These are phyloP conservation scores for Megalops atlanticus DNA, from an alignment of 2,113 vertebrate genomes.

Conservation along the genomic window DNA sequence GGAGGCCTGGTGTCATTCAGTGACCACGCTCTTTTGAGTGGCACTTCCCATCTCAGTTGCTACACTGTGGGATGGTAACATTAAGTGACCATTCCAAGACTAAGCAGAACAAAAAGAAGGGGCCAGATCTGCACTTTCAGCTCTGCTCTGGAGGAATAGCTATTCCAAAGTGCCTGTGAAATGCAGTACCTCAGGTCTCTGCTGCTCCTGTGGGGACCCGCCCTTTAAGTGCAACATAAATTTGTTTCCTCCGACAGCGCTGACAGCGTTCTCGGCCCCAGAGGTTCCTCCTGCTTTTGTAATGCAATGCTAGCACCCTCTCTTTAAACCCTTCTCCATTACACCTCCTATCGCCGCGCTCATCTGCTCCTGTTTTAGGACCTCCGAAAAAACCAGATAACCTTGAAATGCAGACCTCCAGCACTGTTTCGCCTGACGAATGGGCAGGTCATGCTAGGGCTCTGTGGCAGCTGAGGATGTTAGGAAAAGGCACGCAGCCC, in stretches of 20 bases:
- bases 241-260: constrained; percentile 29
- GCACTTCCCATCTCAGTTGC: too few relatives aligned
- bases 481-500: background rate
- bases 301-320: constrained; percentile 12
- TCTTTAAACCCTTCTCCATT: background rate
- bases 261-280: constrained; percentile 14
- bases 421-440: constrained; percentile 20
- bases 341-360: background rate
- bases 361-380: constrained; percentile 18
- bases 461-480: background rate
- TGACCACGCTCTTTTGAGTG: too few relatives aligned
- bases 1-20: too few relatives aligned
- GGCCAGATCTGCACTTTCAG: background rate
- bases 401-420: constrained; percentile 41
- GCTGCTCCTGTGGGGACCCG: background rate
- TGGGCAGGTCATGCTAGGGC: background rate
- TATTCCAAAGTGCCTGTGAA: constrained; percentile 6
- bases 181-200: constrained; percentile 30
- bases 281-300: constrained; percentile 31
- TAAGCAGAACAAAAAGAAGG: background rate
- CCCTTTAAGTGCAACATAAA: constrained; percentile 17
- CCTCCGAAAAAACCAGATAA: constrained; percentile 33
- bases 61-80: too few relatives aligned
- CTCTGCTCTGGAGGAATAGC: background rate
- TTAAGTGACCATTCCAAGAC: too few relatives aligned